phyloP scores from a whole-genome alignment of 2,113 vertebrate genomes.

The Barnardius zonarius region DNA sequence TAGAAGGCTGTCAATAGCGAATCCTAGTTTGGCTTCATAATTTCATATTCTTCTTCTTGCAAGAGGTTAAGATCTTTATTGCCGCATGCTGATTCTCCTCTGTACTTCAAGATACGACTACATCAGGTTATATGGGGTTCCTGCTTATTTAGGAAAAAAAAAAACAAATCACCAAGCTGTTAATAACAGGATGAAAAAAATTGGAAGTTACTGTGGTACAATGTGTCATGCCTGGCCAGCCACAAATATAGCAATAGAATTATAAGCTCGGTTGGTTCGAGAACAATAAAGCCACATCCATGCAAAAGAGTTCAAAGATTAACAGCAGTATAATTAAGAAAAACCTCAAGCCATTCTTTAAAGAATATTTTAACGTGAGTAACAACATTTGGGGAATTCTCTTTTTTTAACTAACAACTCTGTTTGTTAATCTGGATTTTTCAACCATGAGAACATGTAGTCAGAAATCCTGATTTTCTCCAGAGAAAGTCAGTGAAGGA shows the following conservation, averaged over 20 bases:
- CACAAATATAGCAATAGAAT: conserved; percentile 41
- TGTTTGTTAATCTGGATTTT: not conserved
- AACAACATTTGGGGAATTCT: not conserved
- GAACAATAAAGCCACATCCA: conserved; percentile 48
- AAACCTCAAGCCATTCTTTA: conserved; percentile 30
- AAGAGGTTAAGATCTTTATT: not conserved
- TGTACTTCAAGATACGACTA: not conserved
- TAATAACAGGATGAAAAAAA: not conserved
- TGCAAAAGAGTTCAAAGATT: conserved; percentile 48
- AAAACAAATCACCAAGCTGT: not conserved
- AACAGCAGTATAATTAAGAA: conserved; percentile 59
- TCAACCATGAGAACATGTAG: not conserved
- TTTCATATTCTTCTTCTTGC: not conserved
- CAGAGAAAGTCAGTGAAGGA: not conserved
- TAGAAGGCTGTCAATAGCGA: not conserved
- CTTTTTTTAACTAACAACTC: not conserved
- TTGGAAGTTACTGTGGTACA: not conserved
- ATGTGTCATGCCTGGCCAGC: conserved; percentile 25
- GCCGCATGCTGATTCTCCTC: not conserved
- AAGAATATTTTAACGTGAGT: conserved; percentile 10
- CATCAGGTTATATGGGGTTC: not conserved
- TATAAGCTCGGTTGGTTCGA: conserved; percentile 45
- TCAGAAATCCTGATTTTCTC: not conserved
- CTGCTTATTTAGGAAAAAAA: not conserved
- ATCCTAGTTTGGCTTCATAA: not conserved